These are phyloP conservation scores for Megaleporinus macrocephalus DNA, from an alignment of 2,113 vertebrate species.

Conservation along the genomic window DNA sequence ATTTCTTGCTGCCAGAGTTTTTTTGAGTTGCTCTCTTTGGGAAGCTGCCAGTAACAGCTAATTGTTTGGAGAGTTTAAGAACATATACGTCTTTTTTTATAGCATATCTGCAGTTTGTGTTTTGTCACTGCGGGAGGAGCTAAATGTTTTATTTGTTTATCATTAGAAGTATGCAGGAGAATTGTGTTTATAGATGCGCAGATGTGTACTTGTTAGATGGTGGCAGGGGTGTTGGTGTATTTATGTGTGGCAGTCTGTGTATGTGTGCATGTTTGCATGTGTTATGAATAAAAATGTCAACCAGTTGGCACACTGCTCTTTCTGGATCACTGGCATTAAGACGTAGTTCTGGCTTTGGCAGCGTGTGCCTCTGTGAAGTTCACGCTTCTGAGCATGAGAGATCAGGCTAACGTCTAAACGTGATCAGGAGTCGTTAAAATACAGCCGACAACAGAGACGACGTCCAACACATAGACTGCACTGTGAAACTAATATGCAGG, in stretches of 20 bases:
- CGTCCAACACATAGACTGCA: not conserved
- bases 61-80: not conserved
- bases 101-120: not conserved
- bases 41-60: not conserved
- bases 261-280: not conserved
- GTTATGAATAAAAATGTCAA: not conserved
- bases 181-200: too few species aligned
- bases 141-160: not conserved
- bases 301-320: not conserved
- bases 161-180: not conserved
- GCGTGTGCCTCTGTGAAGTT: not conserved
- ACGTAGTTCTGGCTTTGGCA: not conserved
- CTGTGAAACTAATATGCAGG: not conserved
- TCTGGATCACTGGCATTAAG: not conserved
- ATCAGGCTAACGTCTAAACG: not conserved
- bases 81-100: not conserved
- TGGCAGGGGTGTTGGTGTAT: slow-evolving; percentile 5
- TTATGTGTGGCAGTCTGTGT: slow-evolving; percentile 14
- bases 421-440: not conserved
- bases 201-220: not conserved
- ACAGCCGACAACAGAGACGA: not conserved
- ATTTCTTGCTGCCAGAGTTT: not conserved
- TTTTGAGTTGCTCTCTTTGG: not conserved
- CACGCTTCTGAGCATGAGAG: slow-evolving; percentile 1
- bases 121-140: slow-evolving; percentile 11